phyloP scores from a whole-genome alignment of 2,888 invertebrate species.

The Erynnis tages region DNA sequence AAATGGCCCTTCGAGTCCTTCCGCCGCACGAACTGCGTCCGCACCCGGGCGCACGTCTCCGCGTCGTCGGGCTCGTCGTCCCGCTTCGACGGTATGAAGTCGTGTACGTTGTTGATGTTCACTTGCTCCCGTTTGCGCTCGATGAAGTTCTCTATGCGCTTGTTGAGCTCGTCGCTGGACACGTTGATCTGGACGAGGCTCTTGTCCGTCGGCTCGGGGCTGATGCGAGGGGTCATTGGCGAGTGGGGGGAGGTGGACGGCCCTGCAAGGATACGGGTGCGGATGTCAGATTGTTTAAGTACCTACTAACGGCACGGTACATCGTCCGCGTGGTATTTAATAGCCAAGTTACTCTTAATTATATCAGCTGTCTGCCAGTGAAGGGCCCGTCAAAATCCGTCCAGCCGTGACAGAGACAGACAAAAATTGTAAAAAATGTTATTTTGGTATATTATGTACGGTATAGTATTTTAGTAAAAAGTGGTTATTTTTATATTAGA shows the following conservation, averaged over 20 bases:
- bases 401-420: too few species aligned
- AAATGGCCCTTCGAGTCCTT: slow-evolving; percentile 90
- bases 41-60: slow-evolving; percentile 88
- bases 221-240: slow-evolving; percentile 12
- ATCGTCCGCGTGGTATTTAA: too few species aligned
- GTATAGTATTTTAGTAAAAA: background rate
- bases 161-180: slow-evolving; percentile 83
- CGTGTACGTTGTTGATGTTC: slow-evolving; percentile 87
- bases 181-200: slow-evolving; percentile 86
- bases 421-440: too few species aligned
- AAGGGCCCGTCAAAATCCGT: too few species aligned
- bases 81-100: slow-evolving; percentile 82
- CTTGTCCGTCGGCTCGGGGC: slow-evolving; percentile 43
- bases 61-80: slow-evolving; percentile 63
- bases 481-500: too few species aligned
- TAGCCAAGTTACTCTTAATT: too few species aligned
- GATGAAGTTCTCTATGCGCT: slow-evolving; percentile 88
- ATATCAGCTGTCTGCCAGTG: too few species aligned
- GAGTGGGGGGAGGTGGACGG: slow-evolving; percentile 28
- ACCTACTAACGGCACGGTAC: too few species aligned
- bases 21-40: slow-evolving; percentile 86
- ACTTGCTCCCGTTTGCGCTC: slow-evolving; percentile 87
- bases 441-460: too few species aligned
- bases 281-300: too few species aligned
- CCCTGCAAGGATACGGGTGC: slow-evolving; percentile 32